Percentiles rank a stretch among this genome's conserved stretches.
Evolutionary conservation across 2,888 invertebrate genomes (phyloP).

Genomic region (Cantharis nigra): DNA sequence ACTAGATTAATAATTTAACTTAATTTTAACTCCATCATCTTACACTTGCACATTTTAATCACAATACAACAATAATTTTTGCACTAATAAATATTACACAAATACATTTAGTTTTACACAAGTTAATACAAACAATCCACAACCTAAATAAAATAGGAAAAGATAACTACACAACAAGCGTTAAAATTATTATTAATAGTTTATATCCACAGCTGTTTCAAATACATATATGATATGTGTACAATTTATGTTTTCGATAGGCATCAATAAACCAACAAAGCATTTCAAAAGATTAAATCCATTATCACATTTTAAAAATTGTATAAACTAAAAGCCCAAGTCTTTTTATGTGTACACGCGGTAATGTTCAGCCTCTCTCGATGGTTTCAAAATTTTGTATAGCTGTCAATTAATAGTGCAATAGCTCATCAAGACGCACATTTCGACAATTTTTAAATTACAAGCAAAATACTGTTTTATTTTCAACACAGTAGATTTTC

Average conservation of each 20-base stretch:
- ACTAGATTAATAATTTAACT: constrained; percentile 41
- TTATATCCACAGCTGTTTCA: neutral
- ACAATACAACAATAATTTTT: neutral
- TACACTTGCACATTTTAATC: neutral
- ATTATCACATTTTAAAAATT: neutral
- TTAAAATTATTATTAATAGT: neutral
- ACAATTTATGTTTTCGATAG: neutral
- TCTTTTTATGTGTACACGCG: neutral
- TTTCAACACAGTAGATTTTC: neutral
- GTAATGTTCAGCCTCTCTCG: neutral
- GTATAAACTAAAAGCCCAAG: neutral
- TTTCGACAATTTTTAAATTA: neutral
- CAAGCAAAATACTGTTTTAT: neutral
- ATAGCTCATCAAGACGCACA: neutral
- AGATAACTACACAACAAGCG: neutral
- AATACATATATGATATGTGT: neutral
- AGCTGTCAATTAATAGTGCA: neutral
- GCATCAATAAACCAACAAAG: neutral
- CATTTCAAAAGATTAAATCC: neutral
- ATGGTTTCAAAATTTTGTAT: neutral
- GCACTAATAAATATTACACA: neutral
- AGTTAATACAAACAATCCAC: neutral
- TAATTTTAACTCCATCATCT: constrained; percentile 5
- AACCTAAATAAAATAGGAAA: neutral
- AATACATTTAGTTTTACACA: neutral